These are phyloP conservation scores for Luperina testacea DNA, from an alignment of 2,888 invertebrate species.

Conservation along the genomic window DNA sequence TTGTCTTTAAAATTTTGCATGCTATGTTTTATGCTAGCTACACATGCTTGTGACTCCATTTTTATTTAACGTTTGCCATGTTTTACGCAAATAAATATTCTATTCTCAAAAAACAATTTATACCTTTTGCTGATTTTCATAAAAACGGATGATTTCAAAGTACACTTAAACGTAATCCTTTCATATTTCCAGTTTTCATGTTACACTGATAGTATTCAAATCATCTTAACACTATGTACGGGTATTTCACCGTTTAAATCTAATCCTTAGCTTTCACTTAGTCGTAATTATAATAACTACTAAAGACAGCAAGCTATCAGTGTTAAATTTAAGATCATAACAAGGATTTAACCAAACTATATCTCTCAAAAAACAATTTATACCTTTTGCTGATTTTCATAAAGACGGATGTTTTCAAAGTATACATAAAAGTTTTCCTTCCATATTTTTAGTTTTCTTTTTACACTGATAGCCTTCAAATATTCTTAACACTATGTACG, in stretches of 20 bases:
- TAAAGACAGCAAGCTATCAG: neutral
- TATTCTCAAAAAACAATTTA: too few species aligned
- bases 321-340: neutral
- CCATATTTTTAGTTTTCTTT: neutral
- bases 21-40: too few species aligned
- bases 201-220: neutral
- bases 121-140: too few species aligned
- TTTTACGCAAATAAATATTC: too few species aligned
- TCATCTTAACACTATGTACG: constrained; percentile 8
- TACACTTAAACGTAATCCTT: too few species aligned
- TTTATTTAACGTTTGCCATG: too few species aligned
- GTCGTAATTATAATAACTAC: neutral
- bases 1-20: too few species aligned
- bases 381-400: neutral
- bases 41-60: too few species aligned
- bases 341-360: neutral
- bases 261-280: constrained; percentile 13
- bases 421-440: neutral
- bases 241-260: constrained; percentile 8
- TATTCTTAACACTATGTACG: constrained; percentile 15
- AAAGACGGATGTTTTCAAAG: neutral
- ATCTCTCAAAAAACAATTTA: neutral
- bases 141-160: too few species aligned
- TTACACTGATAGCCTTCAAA: constrained; percentile 9
- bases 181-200: too few species aligned